These are phyloP conservation scores for Percopsis omiscomaycus DNA, from an alignment of 2,797 vertebrate genomes.

Conservation along the genomic window DNA sequence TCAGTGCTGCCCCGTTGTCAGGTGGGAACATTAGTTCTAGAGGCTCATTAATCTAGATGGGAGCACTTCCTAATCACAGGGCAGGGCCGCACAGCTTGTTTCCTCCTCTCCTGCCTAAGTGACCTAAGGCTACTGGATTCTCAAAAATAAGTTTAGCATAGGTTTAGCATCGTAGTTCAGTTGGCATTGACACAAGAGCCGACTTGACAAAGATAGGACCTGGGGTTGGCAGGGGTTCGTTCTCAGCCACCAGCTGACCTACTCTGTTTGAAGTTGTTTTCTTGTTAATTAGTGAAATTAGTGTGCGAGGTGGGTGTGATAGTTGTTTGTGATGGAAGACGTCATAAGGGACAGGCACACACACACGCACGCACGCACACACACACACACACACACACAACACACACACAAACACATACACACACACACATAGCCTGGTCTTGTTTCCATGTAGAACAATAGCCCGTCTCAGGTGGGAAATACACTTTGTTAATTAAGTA, in stretches of 20 bases:
- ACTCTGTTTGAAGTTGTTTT: too few relatives aligned
- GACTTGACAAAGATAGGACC: neutral
- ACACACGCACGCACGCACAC: slow-evolving; percentile 5
- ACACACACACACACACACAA: slow-evolving; percentile 1
- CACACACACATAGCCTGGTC: slow-evolving; percentile 34
- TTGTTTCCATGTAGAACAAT: slow-evolving; percentile 38
- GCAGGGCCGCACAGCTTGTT: slow-evolving; percentile 36
- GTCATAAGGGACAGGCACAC: slow-evolving; percentile 1
- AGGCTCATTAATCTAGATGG: slow-evolving; percentile 63
- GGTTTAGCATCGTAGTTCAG: neutral
- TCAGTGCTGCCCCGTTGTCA: slow-evolving; percentile 48
- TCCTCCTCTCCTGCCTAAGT: slow-evolving; percentile 20
- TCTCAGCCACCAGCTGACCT: too few relatives aligned
- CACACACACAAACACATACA: neutral
- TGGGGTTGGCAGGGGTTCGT: too few relatives aligned
- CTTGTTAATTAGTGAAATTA: too few relatives aligned
- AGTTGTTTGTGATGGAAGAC: neutral
- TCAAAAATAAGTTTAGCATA: slow-evolving; percentile 4
- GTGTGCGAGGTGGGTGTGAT: too few relatives aligned
- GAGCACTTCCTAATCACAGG: slow-evolving; percentile 52
- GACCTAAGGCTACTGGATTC: slow-evolving; percentile 9
- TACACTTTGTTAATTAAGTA: slow-evolving; percentile 43
- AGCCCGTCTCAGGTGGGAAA: slow-evolving; percentile 39
- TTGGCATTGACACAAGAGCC: neutral
- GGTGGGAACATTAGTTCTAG: slow-evolving; percentile 52